phyloP scores from a whole-genome alignment of 2,888 invertebrate genomes.

The Lasioglossum calceatum region DNA sequence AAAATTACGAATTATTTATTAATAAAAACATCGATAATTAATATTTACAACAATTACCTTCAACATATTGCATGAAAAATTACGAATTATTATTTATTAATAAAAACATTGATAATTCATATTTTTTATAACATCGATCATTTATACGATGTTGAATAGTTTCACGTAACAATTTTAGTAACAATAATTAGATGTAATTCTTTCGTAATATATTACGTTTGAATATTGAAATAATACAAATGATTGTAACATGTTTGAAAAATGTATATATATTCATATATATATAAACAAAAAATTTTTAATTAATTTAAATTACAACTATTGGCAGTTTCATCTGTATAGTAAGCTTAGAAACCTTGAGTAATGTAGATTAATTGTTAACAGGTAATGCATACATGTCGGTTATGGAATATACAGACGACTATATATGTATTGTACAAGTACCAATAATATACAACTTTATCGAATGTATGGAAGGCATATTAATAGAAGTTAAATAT shows the following conservation, averaged over 20 bases:
- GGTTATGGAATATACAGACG: background rate
- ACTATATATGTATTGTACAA: background rate
- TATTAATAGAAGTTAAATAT: conserved; percentile 19
- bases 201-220: conserved; percentile 20
- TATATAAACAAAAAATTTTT: conserved; percentile 4
- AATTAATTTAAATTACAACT: background rate
- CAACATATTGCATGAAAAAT: background rate
- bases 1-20: background rate
- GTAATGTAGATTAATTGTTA: conserved; percentile 5
- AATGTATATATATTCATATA: conserved; percentile 12
- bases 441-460: conserved; percentile 8
- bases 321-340: conserved; percentile 2
- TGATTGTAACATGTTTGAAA: conserved; percentile 8
- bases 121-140: background rate
- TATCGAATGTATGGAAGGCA: conserved; percentile 3
- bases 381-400: background rate
- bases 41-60: background rate
- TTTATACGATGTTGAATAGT: background rate
- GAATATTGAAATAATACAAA: conserved; percentile 23
- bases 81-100: background rate
- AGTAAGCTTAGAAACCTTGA: background rate
- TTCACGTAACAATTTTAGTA: background rate
- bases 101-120: background rate
- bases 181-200: conserved; percentile 17
- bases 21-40: background rate